Conservation (phyloP, 2,113 vertebrate genomes). For the Myxocyprinus asiaticus region DNA sequence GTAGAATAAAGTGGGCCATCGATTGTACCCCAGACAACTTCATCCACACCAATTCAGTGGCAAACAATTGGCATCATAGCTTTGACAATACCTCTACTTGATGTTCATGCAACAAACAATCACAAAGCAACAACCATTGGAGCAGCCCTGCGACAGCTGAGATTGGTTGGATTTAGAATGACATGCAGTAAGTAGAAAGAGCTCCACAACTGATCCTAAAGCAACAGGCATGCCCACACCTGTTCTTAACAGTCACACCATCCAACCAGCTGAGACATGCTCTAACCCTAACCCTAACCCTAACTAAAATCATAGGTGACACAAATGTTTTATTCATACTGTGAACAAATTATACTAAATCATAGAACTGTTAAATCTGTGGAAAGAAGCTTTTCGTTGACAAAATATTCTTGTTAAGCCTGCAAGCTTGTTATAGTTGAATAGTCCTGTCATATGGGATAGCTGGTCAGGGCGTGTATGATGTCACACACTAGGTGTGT, state of each 20-base stretch:
- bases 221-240: conserved; percentile 48
- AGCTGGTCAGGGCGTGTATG: too few species aligned
- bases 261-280: conserved; percentile 52
- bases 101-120: conserved; percentile 32
- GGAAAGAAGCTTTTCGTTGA: too few species aligned
- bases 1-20: conserved; percentile 7
- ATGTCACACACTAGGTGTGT: too few species aligned
- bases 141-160: conserved; percentile 48
- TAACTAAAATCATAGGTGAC: too few species aligned
- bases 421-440: too few species aligned
- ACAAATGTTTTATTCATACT: too few species aligned
- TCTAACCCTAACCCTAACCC: too few species aligned
- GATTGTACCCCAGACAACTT: background rate
- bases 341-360: too few species aligned
- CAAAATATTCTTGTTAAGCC: too few species aligned
- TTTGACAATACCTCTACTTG: conserved; percentile 7
- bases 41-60: background rate
- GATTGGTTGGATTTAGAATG: conserved; percentile 47
- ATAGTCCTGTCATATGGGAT: too few species aligned
- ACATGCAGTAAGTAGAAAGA: conserved; percentile 38
- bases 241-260: conserved; percentile 49
- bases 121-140: conserved; percentile 19
- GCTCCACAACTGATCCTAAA: conserved; percentile 49
- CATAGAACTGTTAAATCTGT: too few species aligned
- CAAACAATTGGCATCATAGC: background rate